Base-by-base conservation (phyloP, 2,797 vertebrate genomes). In the Tokudaia muenninki region DNA sequence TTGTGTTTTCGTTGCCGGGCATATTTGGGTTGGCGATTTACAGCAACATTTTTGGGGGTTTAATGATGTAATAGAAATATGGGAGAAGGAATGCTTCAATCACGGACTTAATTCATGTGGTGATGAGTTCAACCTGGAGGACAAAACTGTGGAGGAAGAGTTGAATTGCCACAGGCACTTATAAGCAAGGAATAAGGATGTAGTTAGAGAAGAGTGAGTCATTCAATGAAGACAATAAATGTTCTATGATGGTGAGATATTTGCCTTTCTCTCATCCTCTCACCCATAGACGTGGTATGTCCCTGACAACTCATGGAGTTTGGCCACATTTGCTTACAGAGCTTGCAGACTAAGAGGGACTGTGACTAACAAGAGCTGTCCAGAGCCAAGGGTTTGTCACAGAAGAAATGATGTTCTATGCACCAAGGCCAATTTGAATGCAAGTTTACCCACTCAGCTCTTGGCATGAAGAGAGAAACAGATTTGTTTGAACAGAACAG, bases 401-500 rank as follows among this genome's bases (percentile, higher is more conserved):
- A 94, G 65, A 96, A 94, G 91, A 96, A 97, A 74, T 61, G 88
- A 92, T 44, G 11, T 47, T 94, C 55, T 52, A 41, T 79, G 86
- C 83, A 96, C 86, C 89, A 95, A 92, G 94, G 92, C 93, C 97
- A 97, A 96, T 96, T 97, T 95, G 87, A 97, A 98, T 94, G 80
- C 86, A 92, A 97, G 95, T 96, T 97, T 98, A 96, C 82, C 63
- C 95, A 91, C 96, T 95, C 96, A 94, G 94, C 90, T 98, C 96
- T 97, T 97, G 98, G 96, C 96, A 96, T 96, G 94, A 97, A 95
- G 92, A 72, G 96, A 93, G 96, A 98, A 97, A 97, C 95, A 98
- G 96, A 98, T 97, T 97, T 98, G 97, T 98, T 98, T 97, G 90
- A 97, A 93, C 94, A 96, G 96, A 97, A 79, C 84, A 96, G 96